Percentiles rank a stretch among this genome's conserved stretches.
Conservation (phyloP, 2,888 invertebrate species). For the Ochlodes sylvanus region DNA sequence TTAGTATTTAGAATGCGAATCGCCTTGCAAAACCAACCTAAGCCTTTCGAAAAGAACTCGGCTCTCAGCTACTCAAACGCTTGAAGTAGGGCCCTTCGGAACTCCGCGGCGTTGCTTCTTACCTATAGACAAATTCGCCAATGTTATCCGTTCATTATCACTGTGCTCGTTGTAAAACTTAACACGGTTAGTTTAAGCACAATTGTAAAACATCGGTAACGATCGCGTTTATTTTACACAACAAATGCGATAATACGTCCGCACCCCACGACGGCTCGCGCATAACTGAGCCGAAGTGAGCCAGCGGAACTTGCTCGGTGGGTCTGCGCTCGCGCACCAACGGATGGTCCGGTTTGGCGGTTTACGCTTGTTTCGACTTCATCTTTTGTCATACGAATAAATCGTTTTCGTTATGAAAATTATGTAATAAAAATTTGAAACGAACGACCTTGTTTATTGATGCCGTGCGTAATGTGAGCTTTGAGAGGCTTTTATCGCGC, state of each 20-base stretch:
- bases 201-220: constrained; percentile 68
- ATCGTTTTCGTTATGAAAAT: constrained; percentile 61
- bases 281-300: constrained; percentile 40
- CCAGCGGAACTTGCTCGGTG: constrained; percentile 68
- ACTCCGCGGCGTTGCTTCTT: constrained; percentile 61
- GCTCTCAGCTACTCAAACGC: constrained; percentile 54
- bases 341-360: constrained; percentile 81
- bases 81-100: constrained; percentile 61
- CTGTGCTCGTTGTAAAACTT: constrained; percentile 55
- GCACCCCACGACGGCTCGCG: constrained; percentile 57
- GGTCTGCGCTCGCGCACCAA: constrained; percentile 65
- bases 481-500: constrained; percentile 27
- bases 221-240: constrained; percentile 63
- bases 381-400: constrained; percentile 75
- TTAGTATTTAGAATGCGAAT: constrained; percentile 63
- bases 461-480: constrained; percentile 23
- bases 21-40: constrained; percentile 68
- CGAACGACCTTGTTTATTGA: constrained; percentile 26
- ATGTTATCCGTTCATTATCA: constrained; percentile 64
- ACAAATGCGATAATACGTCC: constrained; percentile 54
- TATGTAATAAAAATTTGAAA: constrained; percentile 59
- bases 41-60: constrained; percentile 64
- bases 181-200: constrained; percentile 65
- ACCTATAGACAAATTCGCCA: constrained; percentile 59
- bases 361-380: constrained; percentile 66